These are phyloP conservation scores for Plumapathes pennacea DNA, from an alignment of 92 coral and sea anemone species.

Conservation along the genomic window DNA sequence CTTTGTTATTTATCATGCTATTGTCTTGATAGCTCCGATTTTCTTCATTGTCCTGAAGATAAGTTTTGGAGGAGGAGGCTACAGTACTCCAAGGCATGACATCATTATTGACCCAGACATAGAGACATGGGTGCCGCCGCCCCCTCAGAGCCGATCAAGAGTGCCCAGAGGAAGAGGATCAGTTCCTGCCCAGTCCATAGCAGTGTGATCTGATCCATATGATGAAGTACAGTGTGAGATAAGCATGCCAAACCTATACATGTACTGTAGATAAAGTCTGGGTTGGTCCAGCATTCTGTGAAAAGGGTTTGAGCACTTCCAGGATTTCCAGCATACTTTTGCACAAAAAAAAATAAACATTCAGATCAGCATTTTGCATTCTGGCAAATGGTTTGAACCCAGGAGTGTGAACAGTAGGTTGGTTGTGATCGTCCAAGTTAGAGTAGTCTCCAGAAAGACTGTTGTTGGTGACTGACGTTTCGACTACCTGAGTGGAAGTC, in stretches of 20 bases:
- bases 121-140: conserved; percentile 63
- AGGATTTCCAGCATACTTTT: too few relatives aligned
- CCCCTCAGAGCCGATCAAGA: conserved; percentile 29
- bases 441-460: too few relatives aligned
- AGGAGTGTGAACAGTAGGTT: too few relatives aligned
- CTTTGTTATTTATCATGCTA: conserved; percentile 34
- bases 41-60: conserved; percentile 62
- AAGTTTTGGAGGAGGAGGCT: conserved; percentile 58
- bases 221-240: background rate
- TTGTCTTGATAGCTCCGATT: conserved; percentile 53
- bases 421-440: too few relatives aligned
- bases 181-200: background rate
- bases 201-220: background rate
- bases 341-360: too few relatives aligned
- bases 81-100: conserved; percentile 28
- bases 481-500: too few relatives aligned
- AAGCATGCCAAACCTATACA: background rate
- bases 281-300: too few relatives aligned
- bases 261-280: too few relatives aligned
- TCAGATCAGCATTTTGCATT: too few relatives aligned
- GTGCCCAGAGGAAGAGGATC: conserved; percentile 8
- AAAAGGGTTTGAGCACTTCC: too few relatives aligned
- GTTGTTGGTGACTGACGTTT: too few relatives aligned
- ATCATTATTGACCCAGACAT: conserved; percentile 49
- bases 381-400: too few relatives aligned